Evolutionary conservation across 2,797 vertebrate genomes (phyloP), one percentile per base, ranked within the genome.

Genomic region (Pogoniulus pusillus): DNA sequence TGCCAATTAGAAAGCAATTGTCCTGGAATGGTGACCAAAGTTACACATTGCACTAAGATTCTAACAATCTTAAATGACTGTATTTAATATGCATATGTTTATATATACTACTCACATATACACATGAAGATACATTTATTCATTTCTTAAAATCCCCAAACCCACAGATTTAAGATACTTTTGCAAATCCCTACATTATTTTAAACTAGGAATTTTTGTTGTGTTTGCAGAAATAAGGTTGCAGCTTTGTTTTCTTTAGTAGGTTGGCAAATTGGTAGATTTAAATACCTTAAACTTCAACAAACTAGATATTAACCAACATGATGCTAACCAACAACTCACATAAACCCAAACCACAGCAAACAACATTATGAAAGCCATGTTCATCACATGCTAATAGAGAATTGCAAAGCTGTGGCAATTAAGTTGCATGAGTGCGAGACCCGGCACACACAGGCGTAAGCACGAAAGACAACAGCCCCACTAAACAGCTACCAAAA

Each of bases 391-490:
- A 45, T 12, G 43, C 85, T 89, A 85, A 78, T 10, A 57, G 77
- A 62, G 32, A 87, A 91, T 58, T 94, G 80, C 77, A 79, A 79
- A 77, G 58, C 78, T 89, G 75, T 71, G 49, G 76, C 82, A 79
- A 49, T 89, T 74, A 49, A 66, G 84, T n/a, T 69, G 58, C 53
- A 53, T 10, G 30, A 69, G 80, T 43, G 49, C 91, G 95, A 83
- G 88, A 74, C 88, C 34, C 92, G 59, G 76, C 93, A 63, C 57
- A 82, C n/a, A 6, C 80, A 96, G 81, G 41, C 78, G 7, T n/a
- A 24, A 85, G 45, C 70, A 93, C 91, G 91, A 91, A 96, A 96
- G 89, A 95, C 77, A 93, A 89, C 60, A 70, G 68, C 81, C 90
- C 79, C 90, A 34, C 82, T 75, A 89, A 94, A 85, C 62, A 89